Base-by-base conservation (phyloP, 1,140 invertebrate genomes). In the Oncopodura yosiiana region DNA sequence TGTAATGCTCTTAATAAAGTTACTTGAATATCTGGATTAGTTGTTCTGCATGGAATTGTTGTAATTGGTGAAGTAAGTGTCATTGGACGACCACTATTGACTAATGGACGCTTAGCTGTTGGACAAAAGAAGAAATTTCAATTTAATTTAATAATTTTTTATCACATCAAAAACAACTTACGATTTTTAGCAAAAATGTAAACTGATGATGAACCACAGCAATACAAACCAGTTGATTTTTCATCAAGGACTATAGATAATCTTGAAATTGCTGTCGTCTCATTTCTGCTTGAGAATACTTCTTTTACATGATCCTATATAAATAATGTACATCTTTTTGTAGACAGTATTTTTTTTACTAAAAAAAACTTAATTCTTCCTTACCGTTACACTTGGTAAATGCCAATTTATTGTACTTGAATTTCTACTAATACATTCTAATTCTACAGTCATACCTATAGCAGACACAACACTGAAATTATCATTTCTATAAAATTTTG, bases 141-240 rank as follows among this genome's bases (percentile, higher is more conserved):
- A 6, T 30, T n/a, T 9, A 37, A 3, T 38, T n/a, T 30, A 18
- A 16, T 45, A 30, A 4, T 2, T 19, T 1, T 48, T 18, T 11
- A 32, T 5, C 5, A 5, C 29, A n/a, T 3, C 16, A 23, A n/a
- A 38, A 49, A 37, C 42, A 19, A 48, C 27, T 49, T 36, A 49
- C 46, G 32, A 18, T 36, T 37, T 38, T 49, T 49, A 23, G 27
- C 46, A 49, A 49, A 49, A 9, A 49, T 34, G 27, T 49, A 49
- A 12, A 49, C 16, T 14, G 46, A 34, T 12, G 46, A 23, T n/a
- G 19, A 21, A 37, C 46, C 14, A 38, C 6, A 37, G 34, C 21
- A 5, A 49, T 34, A 19, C 46, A 11, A 14, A 49, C 18, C 8
- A 19, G 18, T 8, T 30, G 26, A 26, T n/a, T 34, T 19, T 24